A percentile compares a stretch with the other conserved stretches of the same genome.
phyloP scores from a whole-genome alignment of 2,797 vertebrate genomes.

The Miichthys miiuy region DNA sequence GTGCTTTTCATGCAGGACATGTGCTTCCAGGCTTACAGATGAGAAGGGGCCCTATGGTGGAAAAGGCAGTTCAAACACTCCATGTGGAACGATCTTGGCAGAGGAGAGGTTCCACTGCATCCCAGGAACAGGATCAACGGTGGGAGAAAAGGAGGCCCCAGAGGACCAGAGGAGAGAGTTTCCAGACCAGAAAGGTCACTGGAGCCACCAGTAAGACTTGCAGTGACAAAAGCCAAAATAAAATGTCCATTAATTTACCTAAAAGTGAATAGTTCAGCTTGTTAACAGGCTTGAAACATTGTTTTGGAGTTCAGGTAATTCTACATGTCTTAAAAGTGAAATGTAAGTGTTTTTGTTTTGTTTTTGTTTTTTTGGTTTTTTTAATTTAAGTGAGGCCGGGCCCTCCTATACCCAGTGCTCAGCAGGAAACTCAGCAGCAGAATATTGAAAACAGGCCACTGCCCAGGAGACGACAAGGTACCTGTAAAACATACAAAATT shows the following conservation, averaged over 20 bases:
- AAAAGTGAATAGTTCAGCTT: not conserved
- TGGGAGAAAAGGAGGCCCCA: slow-evolving; percentile 73
- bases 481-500: slow-evolving; percentile 13
- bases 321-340: not conserved
- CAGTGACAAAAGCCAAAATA: not conserved
- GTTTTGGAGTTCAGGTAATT: not conserved
- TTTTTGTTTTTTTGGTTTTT: too few relatives aligned
- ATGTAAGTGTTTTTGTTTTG: not conserved
- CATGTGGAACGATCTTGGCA: slow-evolving; percentile 82
- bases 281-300: not conserved
- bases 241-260: not conserved
- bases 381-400: slow-evolving; percentile 46
- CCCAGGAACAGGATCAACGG: slow-evolving; percentile 62
- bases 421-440: slow-evolving; percentile 75
- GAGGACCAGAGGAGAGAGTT: slow-evolving; percentile 79
- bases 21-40: slow-evolving; percentile 87
- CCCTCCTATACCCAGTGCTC: slow-evolving; percentile 52
- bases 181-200: slow-evolving; percentile 56
- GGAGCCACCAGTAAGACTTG: slow-evolving; percentile 48
- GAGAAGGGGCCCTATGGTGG: slow-evolving; percentile 93
- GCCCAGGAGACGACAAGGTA: slow-evolving; percentile 91
- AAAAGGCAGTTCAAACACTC: slow-evolving; percentile 95
- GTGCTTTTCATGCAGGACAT: slow-evolving; percentile 75
- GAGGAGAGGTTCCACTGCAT: slow-evolving; percentile 71
- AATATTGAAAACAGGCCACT: slow-evolving; percentile 89